Base-by-base conservation (phyloP, 2,888 invertebrate species). In the Carpatolechia fugitivella region DNA sequence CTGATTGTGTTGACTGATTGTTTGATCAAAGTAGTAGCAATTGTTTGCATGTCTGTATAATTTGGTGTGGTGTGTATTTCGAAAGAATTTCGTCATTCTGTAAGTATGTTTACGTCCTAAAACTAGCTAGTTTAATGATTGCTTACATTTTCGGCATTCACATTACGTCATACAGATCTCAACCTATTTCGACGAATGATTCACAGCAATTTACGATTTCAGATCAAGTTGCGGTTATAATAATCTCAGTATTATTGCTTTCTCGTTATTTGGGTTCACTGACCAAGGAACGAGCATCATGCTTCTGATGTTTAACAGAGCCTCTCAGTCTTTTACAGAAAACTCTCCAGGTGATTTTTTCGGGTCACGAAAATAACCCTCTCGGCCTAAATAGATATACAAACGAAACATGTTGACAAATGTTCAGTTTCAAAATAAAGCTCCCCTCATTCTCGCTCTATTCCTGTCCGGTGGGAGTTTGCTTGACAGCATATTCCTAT, bases 371-470 rank as follows among this genome's bases (percentile, higher is more conserved):
- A 54, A 51, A 40, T 40, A 50, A 53, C 46, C 8, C 46, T 36
- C 56, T 44, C 56, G 57, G 52, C 56, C 63, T 59, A 60, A 63
- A 65, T 69, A 66, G 66, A 70, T 68, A 68, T 58, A 60, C 55
- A 57, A 62, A 69, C 65, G 62, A 67, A n/a, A n/a, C 63, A 68
- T 65, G 68, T 74, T 72, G 70, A 76, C 70, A 68, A 68, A 64
- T 68, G 66, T 74, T 69, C 70, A 65, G 76, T 72, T 80, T 81
- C 74, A 80, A 83, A 85, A 85, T 85, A 86, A 79, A 80, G 73
- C 77, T 76, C 80, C 82, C 82, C 84, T 76, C 80, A 71, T 75
- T 73, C 72, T 71, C 68, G 60, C 70, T 80, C 85, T 87, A 89
- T 86, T 87, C 76, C 74, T 76, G 80, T 44, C 13, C 29, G 69